Base-by-base conservation (phyloP, 2,797 vertebrate species). In the Tarsius wallacei region DNA sequence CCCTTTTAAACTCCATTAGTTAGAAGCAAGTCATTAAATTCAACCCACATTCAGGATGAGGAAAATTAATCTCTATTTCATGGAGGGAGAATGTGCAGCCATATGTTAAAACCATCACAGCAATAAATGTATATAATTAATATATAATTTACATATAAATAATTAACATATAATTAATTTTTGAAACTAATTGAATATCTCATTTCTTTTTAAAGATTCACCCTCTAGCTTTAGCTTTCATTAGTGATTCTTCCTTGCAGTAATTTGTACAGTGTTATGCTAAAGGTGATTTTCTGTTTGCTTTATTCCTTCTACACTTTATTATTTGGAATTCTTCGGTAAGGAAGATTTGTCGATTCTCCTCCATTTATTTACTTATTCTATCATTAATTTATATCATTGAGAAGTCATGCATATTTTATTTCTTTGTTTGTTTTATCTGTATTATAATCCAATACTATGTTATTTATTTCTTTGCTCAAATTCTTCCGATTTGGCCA, bases 221-320 rank as follows among this genome's bases (percentile, higher is more conserved):
- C 36, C 78, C 63, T 19, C 53, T 33, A 71, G 59, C 31, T 64
- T 83, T 86, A 77, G 19, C 70, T 10, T 89, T 89, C 28, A 49
- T 89, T 55, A 71, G 22, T 53, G 71, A 15, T 28, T 83, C 51
- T 63, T 87, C 53, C 28, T 15, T 73, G 36, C 3, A 64, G 33
- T 64, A 73, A 81, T 81, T 86, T 74, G 80, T 83, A 81, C 26
- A 53, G 59, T 61, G 6, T 87, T 90, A 73, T 66, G 57, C 24
- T 81, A 90, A 28, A 66, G 22, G 21, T 59, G 66, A 90, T 68
- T 93, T 93, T 90, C 66, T 81, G 76, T 68, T 93, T 86, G 36
- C 42, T 51, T 90, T 51, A 86, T 80, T 53, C 26, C 36, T 86
- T 86, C 66, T 74, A 90, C 0, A n/a, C 4, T 61, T 47, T 42